A percentile compares a stretch with the other conserved stretches of the same genome.
Evolutionary conservation across 2,888 invertebrate species (phyloP).

Genomic region (Caenorhabditis sulstoni): DNA sequence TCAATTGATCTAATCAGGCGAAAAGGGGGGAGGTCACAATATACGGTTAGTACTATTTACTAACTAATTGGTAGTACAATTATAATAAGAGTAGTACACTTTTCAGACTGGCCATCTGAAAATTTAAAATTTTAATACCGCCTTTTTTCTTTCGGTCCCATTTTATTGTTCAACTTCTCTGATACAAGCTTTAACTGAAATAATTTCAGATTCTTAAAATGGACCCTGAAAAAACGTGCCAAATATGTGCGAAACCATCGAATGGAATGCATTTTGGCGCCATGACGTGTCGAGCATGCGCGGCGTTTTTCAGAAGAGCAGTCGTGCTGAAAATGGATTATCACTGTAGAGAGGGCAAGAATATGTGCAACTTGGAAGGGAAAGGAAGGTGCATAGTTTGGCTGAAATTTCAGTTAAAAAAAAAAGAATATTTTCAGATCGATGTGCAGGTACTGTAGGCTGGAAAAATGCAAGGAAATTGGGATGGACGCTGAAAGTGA

Average conservation of each 20-base stretch:
- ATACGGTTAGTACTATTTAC: too few species aligned
- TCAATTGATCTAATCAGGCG: too few species aligned
- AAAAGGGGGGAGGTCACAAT: too few species aligned
- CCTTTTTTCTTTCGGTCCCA: background rate
- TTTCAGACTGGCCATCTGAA: too few species aligned
- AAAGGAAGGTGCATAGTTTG: constrained; percentile 7
- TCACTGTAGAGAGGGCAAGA: constrained; percentile 8
- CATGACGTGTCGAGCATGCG: constrained; percentile 37
- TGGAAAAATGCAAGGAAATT: constrained; percentile 39
- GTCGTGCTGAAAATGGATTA: constrained; percentile 34
- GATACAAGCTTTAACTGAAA: too few species aligned
- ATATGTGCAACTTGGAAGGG: constrained; percentile 23
- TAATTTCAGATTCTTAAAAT: too few species aligned
- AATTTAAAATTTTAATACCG: too few species aligned
- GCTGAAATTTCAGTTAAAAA: background rate
- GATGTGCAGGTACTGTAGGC: constrained; percentile 20
- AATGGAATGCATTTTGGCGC: constrained; percentile 46
- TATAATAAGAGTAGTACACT: too few species aligned
- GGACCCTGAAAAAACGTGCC: constrained; percentile 21
- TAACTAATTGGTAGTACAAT: too few species aligned
- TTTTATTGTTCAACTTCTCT: background rate
- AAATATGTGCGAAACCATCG: constrained; percentile 28
- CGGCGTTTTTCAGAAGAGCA: constrained; percentile 39
- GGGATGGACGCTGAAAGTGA: constrained; percentile 38
- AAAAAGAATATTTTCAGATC: constrained; percentile 5